Base-by-base conservation (phyloP, 2,888 invertebrate genomes). In the Chrysomela aeneicollis region DNA sequence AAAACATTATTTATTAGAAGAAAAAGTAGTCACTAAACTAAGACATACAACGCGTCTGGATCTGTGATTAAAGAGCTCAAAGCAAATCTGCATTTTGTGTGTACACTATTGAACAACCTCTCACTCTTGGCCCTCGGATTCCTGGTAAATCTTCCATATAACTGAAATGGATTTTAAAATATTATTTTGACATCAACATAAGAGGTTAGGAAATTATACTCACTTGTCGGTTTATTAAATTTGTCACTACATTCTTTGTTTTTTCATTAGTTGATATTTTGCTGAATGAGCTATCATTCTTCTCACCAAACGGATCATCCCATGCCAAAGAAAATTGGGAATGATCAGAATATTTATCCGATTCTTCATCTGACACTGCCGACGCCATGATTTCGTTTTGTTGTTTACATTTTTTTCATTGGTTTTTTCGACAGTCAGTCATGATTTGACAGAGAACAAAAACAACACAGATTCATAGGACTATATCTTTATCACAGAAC, bases 71-170 rank as follows among this genome's bases (percentile, higher is more conserved):
- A 70, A 30, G 76, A 74, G 68, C 70, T 73, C 58, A 79, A 67
- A 49, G 73, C 73, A 70, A 78, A 77, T 73, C 76, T 78, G 71
- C 82, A 82, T 72, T 79, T 81, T 62, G 74, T 75, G 73, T 82
- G 82, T 63, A 83, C 75, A 71, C 77, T 75, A 61, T 77, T 78
- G 72, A 82, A 82, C 73, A 80, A 73, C 71, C 75, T 77, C 76
- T 83, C 83, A 78, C 82, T 82, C 79, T 81, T 82, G 18, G 78
- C 76, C 76, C 74, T 80, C 67, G 80, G 75, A 76, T 78, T 77
- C 68, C 76, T 81, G 30, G 81, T 71, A 76, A 82, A 79, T 66
- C 80, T 71, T 65, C 82, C 83, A 70, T 79, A 82, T 51, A 82
- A 71, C 83, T 83, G 67, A 37, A 78, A 78, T 70, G 67, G 30